These are phyloP conservation scores for Scomberomorus guttatus DNA, from an alignment of 2,797 vertebrate species.

Conservation along the genomic window DNA sequence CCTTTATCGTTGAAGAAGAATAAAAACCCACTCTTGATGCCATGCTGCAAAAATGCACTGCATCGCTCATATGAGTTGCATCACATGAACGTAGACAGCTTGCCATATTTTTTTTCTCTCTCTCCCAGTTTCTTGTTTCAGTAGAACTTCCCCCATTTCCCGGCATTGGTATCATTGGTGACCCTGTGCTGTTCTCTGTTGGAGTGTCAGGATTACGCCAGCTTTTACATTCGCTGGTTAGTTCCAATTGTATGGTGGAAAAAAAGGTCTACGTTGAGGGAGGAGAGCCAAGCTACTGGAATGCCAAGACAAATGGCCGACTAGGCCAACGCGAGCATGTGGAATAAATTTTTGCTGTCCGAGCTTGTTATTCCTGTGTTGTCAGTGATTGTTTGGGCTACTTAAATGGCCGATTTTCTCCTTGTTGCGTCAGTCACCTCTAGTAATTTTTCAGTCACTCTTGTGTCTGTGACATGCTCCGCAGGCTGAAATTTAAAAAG, in stretches of 20 bases:
- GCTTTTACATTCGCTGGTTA: conserved; percentile 81
- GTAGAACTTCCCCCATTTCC: conserved; percentile 78
- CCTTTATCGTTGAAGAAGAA: conserved; percentile 26
- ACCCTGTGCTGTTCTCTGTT: conserved; percentile 81
- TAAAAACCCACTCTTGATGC: conserved; percentile 33
- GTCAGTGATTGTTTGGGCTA: conserved; percentile 85
- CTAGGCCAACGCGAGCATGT: conserved; percentile 82
- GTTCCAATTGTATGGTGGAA: conserved; percentile 80
- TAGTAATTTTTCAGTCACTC: conserved; percentile 76
- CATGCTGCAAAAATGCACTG: conserved; percentile 44
- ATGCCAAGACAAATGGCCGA: conserved; percentile 86
- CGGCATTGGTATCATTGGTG: conserved; percentile 80
- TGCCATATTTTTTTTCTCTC: conserved; percentile 59
- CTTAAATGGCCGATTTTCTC: conserved; percentile 83
- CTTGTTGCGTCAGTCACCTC: conserved; percentile 82
- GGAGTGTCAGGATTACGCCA: conserved; percentile 81
- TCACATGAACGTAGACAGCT: conserved; percentile 60
- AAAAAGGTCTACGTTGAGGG: conserved; percentile 69
- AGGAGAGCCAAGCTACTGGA: conserved; percentile 82
- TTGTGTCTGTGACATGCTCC: conserved; percentile 55
- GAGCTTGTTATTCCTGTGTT: conserved; percentile 84
- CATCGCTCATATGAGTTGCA: conserved; percentile 60
- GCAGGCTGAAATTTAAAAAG: conserved; percentile 42
- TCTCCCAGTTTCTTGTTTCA: conserved; percentile 72
- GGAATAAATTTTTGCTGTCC: conserved; percentile 87